Conservation (phyloP, 2,888 invertebrate species). For the Trachelus tabidus region DNA sequence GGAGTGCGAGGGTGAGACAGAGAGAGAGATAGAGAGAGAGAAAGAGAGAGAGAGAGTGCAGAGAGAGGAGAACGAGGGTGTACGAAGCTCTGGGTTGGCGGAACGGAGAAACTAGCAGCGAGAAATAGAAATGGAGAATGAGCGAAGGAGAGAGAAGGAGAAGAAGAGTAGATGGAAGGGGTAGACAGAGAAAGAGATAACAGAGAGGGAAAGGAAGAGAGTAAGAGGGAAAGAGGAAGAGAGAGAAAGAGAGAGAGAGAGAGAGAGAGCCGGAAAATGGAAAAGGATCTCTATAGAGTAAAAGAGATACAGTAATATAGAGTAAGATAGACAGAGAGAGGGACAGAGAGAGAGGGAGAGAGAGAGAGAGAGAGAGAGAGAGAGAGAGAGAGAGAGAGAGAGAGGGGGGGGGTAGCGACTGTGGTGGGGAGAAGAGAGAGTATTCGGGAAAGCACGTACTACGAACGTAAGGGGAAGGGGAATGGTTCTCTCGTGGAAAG, state of each 20-base stretch:
- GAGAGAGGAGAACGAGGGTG: slow-evolving; percentile 6
- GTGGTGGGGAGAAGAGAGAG: not conserved
- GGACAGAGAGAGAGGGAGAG: slow-evolving; percentile 17
- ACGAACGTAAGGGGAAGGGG: slow-evolving; percentile 6
- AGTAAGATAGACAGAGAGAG: slow-evolving; percentile 13
- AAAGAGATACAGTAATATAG: slow-evolving; percentile 22
- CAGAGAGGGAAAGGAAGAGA: no score
- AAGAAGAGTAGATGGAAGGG: slow-evolving; percentile 18
- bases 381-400: slow-evolving; percentile 6
- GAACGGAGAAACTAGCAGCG: not conserved
- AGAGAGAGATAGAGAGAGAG: slow-evolving; percentile 23
- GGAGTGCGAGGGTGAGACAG: slow-evolving; percentile 19
- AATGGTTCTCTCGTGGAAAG: slow-evolving; percentile 22
- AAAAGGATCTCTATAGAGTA: no score
- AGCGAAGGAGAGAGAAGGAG: not conserved
- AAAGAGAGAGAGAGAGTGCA: slow-evolving; percentile 22
- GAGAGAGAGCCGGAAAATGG: not conserved
- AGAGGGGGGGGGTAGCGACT: not conserved
- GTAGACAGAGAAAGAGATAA: slow-evolving; percentile 11
- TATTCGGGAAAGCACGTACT: slow-evolving; percentile 10
- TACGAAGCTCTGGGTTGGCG: no score
- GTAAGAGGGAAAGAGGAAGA: not conserved
- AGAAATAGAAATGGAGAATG: not conserved
- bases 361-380: slow-evolving; percentile 12
- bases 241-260: not conserved